Evolutionary conservation across 2,113 vertebrate species (phyloP), one percentile per base, ranked within the genome.

Genomic region (Peromyscus polionotus): DNA sequence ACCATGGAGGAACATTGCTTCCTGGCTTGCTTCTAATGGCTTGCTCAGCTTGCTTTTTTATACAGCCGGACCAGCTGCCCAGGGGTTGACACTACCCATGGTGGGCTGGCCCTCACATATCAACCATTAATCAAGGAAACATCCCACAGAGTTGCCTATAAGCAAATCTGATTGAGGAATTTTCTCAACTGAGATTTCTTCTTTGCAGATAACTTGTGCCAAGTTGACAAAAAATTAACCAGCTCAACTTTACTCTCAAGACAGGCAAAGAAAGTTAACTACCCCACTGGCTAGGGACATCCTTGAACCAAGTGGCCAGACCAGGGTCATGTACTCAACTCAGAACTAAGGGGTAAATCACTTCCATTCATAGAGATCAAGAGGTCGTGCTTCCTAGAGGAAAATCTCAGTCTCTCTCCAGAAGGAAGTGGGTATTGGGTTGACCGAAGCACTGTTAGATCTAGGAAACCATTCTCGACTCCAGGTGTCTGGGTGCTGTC

Each of bases 391-490:
- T 94, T n/a, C 59, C 73, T 42, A 73, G 54, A 88, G 75, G 42
- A 39, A 91, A 80, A 63, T 67, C 61, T 70, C 13, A 91, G 17
- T 57, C 36, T 76, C 0, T 93, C 63, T 26, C 59, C 81, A 68
- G 91, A 79, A 93, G 31, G 24, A 48, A 75, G 17, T 24, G 20
- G 42, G 16, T 63, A 61, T 2, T 79, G 76, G 36, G 13, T 75
- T 39, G 57, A 33, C 26, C 3, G 68, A 75, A 67, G 63, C 12
- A 10, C 48, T 17, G 14, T 95, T 76, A 42, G 7, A 76, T 92
- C 72, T 77, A 76, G 84, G 76, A 94, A 79, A 7, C 39, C 92
- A 93, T 94, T 93, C 72, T 63, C 61, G 79, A 96, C 61, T 36
- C 70, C 13, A 67, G 68, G 77, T 73, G 65, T 33, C 75, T n/a